phyloP scores from a whole-genome alignment of 2,113 vertebrate genomes.

The Plotosus lineatus region DNA sequence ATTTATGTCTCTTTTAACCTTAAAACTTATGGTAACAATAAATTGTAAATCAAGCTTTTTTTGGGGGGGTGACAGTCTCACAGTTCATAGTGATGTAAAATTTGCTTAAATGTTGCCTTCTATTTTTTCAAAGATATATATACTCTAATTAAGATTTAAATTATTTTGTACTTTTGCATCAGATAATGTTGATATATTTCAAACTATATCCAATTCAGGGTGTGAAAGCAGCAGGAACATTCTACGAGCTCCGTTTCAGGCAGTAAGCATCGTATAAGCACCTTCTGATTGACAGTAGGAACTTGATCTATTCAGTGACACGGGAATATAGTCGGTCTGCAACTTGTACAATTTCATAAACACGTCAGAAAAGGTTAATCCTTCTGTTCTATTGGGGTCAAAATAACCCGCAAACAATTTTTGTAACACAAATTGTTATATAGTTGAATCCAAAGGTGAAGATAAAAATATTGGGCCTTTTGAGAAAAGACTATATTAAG shows the following conservation, averaged over 20 bases:
- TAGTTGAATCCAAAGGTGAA: neutral
- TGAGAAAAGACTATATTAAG: neutral
- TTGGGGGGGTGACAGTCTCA: no score
- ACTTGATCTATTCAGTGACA: neutral
- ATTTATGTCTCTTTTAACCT: no score
- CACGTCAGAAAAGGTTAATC: neutral
- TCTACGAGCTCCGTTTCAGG: neutral
- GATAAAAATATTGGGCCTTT: neutral
- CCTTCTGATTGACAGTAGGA: neutral
- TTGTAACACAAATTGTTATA: neutral
- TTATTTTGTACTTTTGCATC: no score
- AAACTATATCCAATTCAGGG: neutral
- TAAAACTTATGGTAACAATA: no score
- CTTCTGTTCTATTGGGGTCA: neutral
- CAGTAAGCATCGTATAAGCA: neutral
- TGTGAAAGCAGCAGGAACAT: neutral
- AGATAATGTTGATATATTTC: no score
- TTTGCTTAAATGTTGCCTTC: no score
- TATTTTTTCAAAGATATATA: no score
- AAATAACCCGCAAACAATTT: neutral
- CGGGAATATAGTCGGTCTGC: neutral
- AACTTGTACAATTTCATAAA: neutral
- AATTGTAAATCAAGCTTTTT: no score
- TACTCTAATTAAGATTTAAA: no score
- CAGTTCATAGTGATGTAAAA: no score